Base-by-base conservation (phyloP, 2,113 vertebrate species). In the Hemicordylus capensis region DNA sequence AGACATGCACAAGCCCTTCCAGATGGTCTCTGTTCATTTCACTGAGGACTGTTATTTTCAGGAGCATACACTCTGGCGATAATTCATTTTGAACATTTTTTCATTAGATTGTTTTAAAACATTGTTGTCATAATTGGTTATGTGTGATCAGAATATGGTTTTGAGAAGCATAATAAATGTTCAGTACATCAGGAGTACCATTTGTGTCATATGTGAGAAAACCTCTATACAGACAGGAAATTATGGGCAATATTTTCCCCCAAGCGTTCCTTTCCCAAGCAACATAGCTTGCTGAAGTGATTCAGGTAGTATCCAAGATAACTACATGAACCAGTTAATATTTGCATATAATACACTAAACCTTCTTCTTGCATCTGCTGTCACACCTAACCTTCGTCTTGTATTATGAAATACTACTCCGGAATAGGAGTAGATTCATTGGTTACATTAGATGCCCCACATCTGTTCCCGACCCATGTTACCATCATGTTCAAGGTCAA, bases 91-190 rank as follows among this genome's bases (percentile, higher is more conserved):
- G 73, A 9, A 1, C 51, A 26, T 28, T 63, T 11, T 46, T 80
- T 77, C 69, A 46, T 24, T 59, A 4, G 66, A 17, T 89, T 58
- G 54, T 51, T 88, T 85, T 77, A n/a, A 85, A 82, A 48, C 4
- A 83, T 66, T 76, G 31, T 72, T 75, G 12, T 63, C 44, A 22
- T n/a, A 83, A 90, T 83, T 85, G 59, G 51, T 80, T 74, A 28
- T 7, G 39, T 81, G 34, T 46, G 11, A 15, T 51, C 6, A 85
- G 66, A 87, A 66, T 24, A 63, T 10, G 42, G 72, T 66, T 83
- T 87, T 87, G 14, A 56, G 88, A 77, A 51, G 31, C 8, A 78
- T n/a, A 17, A 63, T 78, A 56, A 54, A 80, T 44, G 28, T 56
- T 56, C 44, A 85, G n/a, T 26, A 63, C 64, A 9, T 76, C 12